These are phyloP conservation scores for Brachionus koreanus DNA, from an alignment of 1,140 invertebrate species.

Conservation along the genomic window DNA sequence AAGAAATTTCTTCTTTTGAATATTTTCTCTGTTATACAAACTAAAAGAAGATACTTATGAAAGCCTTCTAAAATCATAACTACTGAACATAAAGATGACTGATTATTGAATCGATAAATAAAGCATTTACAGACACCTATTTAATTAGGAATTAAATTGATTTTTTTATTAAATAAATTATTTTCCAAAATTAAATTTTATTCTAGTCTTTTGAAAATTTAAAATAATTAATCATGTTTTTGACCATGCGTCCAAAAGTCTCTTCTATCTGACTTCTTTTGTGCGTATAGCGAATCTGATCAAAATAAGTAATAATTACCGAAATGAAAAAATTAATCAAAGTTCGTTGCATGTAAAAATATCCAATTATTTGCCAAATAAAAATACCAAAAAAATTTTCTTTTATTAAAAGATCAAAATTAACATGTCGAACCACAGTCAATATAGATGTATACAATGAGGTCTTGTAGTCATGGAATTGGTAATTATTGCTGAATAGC, in stretches of 20 bases:
- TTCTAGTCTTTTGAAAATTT: neutral
- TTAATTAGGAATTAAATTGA: neutral
- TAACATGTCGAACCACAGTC: neutral
- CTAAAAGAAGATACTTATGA: too few relatives aligned
- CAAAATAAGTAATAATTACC: slow-evolving; percentile 16
- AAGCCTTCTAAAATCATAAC: too few relatives aligned
- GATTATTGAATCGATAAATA: too few relatives aligned
- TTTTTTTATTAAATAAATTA: too few relatives aligned
- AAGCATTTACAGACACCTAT: too few relatives aligned
- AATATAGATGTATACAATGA: neutral
- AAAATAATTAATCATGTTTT: slow-evolving; percentile 1
- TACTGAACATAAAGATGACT: too few relatives aligned
- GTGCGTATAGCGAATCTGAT: neutral
- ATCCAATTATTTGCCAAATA: slow-evolving; percentile 26
- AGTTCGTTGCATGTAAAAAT: neutral
- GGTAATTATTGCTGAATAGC: neutral
- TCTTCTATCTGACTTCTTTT: slow-evolving; percentile 26
- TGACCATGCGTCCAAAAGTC: slow-evolving; percentile 3
- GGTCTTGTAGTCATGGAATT: neutral
- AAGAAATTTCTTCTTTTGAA: too few relatives aligned
- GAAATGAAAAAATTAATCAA: slow-evolving; percentile 38
- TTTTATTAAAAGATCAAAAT: neutral
- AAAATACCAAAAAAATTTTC: neutral
- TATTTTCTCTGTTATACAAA: too few relatives aligned
- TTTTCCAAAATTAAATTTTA: neutral